Evolutionary conservation across 2,113 vertebrate genomes (phyloP), one percentile per base, ranked within the genome.

Genomic region (Sylvicapra grimmia): DNA sequence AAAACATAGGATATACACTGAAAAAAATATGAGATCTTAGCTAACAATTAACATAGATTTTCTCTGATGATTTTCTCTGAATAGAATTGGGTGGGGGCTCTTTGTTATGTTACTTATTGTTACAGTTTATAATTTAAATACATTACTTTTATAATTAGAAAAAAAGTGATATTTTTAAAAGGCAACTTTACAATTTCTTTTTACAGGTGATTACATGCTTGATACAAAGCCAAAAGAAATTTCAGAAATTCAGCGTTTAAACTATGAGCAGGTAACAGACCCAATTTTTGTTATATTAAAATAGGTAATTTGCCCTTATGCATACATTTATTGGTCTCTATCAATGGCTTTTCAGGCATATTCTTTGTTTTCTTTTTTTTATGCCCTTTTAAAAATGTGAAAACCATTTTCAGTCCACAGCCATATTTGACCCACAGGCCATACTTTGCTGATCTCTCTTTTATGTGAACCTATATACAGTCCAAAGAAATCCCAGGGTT

Each of bases 161-260:
- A 93, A 87, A 91, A 58, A 68, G 15, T 59, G 86, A 40, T 65
- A 53, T 89, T 95, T 96, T 97, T 33, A 82, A 97, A 95, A 94
- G 59, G 15, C n/a, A 44, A 84, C 97, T 96, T 98, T 49, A 97
- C 93, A 94, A 92, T 98, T 72, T 86, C 31, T 85, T 96, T 97
- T 98, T 98, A 96, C 98, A 99, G 99, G 99, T 96, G 99, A 99
- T 98, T 99, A 99, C 98, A 99, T 99, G 98, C 99, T 99, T 97
- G 99, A 99, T 44, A 99, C 99, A 98, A 99, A 99, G 97, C 99
- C 99, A 93, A 99, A 99, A 98, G 99, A 99, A 98, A 99, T 99
- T 98, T 99, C 99, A 68, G 99, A 99, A 99, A 99, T 99, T 98
- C 99, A 99, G 98, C 99, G 99, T 97, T 98, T 99, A 96, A 99